Conservation (phyloP, 2,113 vertebrate species). For the Hucho hucho region DNA sequence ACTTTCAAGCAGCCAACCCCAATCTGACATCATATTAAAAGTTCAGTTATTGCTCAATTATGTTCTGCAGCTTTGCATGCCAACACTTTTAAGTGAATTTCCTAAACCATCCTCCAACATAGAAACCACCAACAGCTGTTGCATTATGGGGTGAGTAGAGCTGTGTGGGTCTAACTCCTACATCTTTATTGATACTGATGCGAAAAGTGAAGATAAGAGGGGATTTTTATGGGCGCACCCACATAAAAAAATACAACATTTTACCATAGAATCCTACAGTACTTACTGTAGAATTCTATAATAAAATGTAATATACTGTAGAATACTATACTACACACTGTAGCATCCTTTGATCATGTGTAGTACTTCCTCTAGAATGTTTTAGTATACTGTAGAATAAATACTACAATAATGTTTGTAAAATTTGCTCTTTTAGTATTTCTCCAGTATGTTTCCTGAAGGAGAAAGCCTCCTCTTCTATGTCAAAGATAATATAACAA, state of each 20-base stretch:
- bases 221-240: not conserved
- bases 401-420: too few species aligned
- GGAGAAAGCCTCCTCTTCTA: too few species aligned
- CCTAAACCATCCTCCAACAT: slow-evolving; percentile 44
- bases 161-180: not conserved
- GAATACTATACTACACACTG: too few species aligned
- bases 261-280: too few species aligned
- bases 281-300: too few species aligned
- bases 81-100: slow-evolving; percentile 42
- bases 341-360: too few species aligned
- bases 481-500: too few species aligned
- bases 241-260: too few species aligned
- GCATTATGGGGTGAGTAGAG: slow-evolving; percentile 26
- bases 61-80: slow-evolving; percentile 23
- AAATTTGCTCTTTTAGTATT: not conserved
- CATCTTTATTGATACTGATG: slow-evolving; percentile 1
- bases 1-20: slow-evolving; percentile 28
- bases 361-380: too few species aligned
- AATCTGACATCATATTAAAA: slow-evolving; percentile 31
- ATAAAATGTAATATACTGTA: too few species aligned
- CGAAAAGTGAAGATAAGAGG: not conserved
- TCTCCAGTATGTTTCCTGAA: not conserved
- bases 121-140: slow-evolving; percentile 49
- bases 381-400: too few species aligned
- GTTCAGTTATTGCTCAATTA: slow-evolving; percentile 47